Evolutionary conservation across 2,113 vertebrate genomes (phyloP).

Genomic region (Syrrhaptes paradoxus): DNA sequence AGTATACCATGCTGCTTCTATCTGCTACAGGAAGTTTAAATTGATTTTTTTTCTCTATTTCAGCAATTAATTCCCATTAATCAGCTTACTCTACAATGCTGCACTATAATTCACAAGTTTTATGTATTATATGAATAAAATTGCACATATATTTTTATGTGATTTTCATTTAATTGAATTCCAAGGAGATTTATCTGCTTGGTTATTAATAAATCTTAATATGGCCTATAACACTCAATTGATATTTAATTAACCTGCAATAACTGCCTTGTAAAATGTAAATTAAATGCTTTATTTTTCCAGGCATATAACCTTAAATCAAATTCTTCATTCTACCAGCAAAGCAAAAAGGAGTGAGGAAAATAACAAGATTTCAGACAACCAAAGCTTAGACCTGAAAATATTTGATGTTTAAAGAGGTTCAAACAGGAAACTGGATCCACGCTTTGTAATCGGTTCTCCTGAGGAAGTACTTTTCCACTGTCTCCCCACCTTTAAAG

Average conservation of each 20-base stretch:
- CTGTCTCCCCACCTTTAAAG: slow-evolving; percentile 13
- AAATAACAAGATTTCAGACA: background rate
- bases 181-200: slow-evolving; percentile 72
- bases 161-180: slow-evolving; percentile 77
- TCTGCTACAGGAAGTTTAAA: slow-evolving; percentile 32
- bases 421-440: background rate
- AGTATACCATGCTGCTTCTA: background rate
- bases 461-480: background rate
- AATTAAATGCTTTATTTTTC: slow-evolving; percentile 69
- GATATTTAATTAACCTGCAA: slow-evolving; percentile 77
- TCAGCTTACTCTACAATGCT: slow-evolving; percentile 47
- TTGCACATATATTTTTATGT: slow-evolving; percentile 71
- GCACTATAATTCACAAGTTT: slow-evolving; percentile 64
- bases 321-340: background rate
- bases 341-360: background rate
- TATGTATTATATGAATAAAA: slow-evolving; percentile 70
- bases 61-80: slow-evolving; percentile 66
- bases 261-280: slow-evolving; percentile 72
- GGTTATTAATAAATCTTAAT: slow-evolving; percentile 79
- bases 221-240: slow-evolving; percentile 73
- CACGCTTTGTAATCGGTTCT: background rate
- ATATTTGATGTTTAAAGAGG: background rate
- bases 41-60: slow-evolving; percentile 47
- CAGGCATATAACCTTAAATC: slow-evolving; percentile 48
- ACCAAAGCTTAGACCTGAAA: background rate